Evolutionary conservation across 92 coral and sea anemone species (phyloP).

Genomic region (Epizoanthus ramosus): DNA sequence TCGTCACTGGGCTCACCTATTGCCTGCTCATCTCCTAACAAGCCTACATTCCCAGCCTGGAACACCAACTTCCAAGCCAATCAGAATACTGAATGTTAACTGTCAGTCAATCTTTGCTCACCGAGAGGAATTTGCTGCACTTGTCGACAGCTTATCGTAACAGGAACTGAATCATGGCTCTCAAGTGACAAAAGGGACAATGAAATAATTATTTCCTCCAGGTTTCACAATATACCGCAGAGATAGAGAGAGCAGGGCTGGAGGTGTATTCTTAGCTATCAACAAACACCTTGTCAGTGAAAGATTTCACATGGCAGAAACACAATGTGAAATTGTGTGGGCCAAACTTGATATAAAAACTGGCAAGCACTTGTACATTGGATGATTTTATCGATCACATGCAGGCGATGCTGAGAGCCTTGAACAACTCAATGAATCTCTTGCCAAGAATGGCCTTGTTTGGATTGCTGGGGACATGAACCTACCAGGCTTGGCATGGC

Average conservation of each 20-base stretch:
- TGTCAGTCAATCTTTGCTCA: too few relatives aligned
- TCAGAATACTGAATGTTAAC: too few relatives aligned
- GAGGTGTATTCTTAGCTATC: constrained; percentile 41
- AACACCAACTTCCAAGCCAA: too few relatives aligned
- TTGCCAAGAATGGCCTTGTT: constrained; percentile 48
- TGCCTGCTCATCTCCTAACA: too few relatives aligned
- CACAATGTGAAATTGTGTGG: constrained; percentile 34
- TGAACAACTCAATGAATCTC: constrained; percentile 21
- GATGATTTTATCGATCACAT: constrained; percentile 30
- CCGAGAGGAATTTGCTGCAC: too few relatives aligned
- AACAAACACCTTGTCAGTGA: constrained; percentile 34
- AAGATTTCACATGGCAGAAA: constrained; percentile 32
- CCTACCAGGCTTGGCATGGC: constrained; percentile 43
- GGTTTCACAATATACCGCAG: constrained; percentile 35
- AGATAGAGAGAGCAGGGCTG: constrained; percentile 27
- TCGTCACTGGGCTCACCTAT: too few relatives aligned
- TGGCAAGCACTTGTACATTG: constrained; percentile 26
- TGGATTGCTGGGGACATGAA: constrained; percentile 59
- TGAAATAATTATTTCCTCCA: constrained; percentile 28
- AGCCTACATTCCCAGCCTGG: too few relatives aligned
- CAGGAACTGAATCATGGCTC: constrained; percentile 36
- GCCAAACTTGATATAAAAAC: constrained; percentile 23
- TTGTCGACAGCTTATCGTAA: too few relatives aligned
- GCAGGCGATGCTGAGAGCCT: constrained; percentile 42
- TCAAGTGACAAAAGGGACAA: constrained; percentile 28